Evolutionary conservation across 1,140 invertebrate genomes (phyloP).

Genomic region (Apis dorsata): DNA sequence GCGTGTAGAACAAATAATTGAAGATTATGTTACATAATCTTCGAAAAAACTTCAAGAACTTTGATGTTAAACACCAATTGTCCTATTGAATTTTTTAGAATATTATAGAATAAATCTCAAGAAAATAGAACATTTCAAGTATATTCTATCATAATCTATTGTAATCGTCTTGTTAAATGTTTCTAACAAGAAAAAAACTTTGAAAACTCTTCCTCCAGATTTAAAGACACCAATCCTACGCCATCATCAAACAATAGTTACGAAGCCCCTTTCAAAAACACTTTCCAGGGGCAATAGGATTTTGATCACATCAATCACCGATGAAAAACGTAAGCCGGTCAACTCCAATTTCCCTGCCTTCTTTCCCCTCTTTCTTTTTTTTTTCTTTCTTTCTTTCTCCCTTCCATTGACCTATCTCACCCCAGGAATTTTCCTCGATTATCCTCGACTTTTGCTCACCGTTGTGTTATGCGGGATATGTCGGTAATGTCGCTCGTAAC

Average conservation of each 20-base stretch:
- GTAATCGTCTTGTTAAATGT: no score
- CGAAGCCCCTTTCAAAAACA: no score
- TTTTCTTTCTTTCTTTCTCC: not conserved
- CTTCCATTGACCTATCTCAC: slow-evolving; percentile 35
- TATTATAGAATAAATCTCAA: no score
- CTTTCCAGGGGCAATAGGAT: not conserved
- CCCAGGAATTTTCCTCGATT: slow-evolving; percentile 38
- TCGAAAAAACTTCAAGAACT: no score
- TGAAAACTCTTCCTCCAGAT: not conserved
- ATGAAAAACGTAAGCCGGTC: not conserved
- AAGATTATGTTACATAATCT: no score
- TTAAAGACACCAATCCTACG: no score
- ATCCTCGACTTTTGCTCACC: slow-evolving; percentile 42
- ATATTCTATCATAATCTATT: no score
- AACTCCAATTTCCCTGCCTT: slow-evolving; percentile 18
- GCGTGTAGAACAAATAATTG: not conserved
- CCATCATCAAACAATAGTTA: not conserved
- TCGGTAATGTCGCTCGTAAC: slow-evolving; percentile 58
- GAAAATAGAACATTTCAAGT: no score
- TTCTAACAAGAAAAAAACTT: not conserved
- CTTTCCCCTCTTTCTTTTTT: not conserved
- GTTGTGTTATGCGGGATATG: slow-evolving; percentile 52
- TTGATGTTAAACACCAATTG: no score
- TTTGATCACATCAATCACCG: slow-evolving; percentile 9
- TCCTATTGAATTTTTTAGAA: no score